A percentile compares a stretch with the other conserved stretches of the same genome.
Conservation (phyloP, 2,888 invertebrate species). For the Epirrita christyi region DNA sequence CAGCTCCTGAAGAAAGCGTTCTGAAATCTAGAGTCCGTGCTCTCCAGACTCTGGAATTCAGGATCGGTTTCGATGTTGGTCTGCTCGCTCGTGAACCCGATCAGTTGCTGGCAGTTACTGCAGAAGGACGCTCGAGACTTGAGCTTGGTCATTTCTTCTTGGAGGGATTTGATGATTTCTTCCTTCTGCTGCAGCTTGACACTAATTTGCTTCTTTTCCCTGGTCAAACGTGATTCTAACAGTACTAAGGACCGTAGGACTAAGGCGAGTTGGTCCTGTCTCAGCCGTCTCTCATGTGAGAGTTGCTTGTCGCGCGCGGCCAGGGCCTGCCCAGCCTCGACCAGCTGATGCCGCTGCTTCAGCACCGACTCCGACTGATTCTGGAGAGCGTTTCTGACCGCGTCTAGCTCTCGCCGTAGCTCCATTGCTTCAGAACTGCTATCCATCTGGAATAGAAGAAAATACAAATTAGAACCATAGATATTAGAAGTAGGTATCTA, state of each 20-base stretch:
- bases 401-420: constrained; percentile 86
- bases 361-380: constrained; percentile 86
- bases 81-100: constrained; percentile 81
- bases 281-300: constrained; percentile 85
- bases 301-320: constrained; percentile 86
- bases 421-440: constrained; percentile 86
- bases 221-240: constrained; percentile 88
- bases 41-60: constrained; percentile 81
- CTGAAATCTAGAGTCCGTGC: constrained; percentile 80
- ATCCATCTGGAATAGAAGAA: constrained; percentile 86
- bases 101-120: constrained; percentile 79
- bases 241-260: constrained; percentile 89
- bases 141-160: constrained; percentile 87
- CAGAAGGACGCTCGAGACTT: constrained; percentile 81
- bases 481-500: background rate
- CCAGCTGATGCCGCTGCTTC: constrained; percentile 88
- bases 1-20: constrained; percentile 78
- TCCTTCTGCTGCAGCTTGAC: constrained; percentile 89
- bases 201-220: constrained; percentile 89
- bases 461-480: constrained; percentile 32
- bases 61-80: constrained; percentile 82
- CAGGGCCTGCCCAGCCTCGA: constrained; percentile 86
- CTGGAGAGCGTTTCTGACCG: constrained; percentile 87
- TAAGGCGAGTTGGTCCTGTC: constrained; percentile 89
- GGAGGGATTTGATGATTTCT: constrained; percentile 88